Base-by-base conservation (phyloP, 2,113 vertebrate genomes). In the Tragelaphus imberbis region DNA sequence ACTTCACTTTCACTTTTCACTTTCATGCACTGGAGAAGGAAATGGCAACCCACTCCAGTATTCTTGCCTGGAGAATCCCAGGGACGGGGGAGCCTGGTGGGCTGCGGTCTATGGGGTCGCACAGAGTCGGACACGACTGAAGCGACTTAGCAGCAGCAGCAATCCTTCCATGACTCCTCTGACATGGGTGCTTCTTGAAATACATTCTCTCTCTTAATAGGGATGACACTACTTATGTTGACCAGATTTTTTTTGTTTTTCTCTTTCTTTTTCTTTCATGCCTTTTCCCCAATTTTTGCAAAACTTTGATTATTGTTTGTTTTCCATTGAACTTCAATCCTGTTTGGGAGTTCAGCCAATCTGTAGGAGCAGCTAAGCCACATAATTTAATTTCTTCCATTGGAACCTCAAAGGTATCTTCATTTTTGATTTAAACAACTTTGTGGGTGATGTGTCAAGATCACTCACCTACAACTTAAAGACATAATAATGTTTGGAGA, bases 401-500 rank as follows among this genome's bases (percentile, higher is more conserved):
- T 11, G 19, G 2, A 68, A 44, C 25, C 79, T 87, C 27, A 84
- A 87, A 84, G n/a, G 90, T 56, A 5, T 25, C 25, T 49, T 75
- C 33, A 51, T 40, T 95, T 97, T 93, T 61, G 10, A 80, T 90
- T 97, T 95, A 92, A 93, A 55, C 25, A 63, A 58, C 56, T 71
- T 33, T 84, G 79, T 80, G 25, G 68, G 55, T 61, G 28, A 91
- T 93, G 13, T 68, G n/a, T 93, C 61, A 91, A 80, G 86, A 85
- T 97, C 36, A 68, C 61, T 96, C 40, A 97, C 56, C 33, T 75
- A 61, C n/a, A 81, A 79, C n/a, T 95, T 85, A 96, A 94, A 97
- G 77, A 61, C 75, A 94, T 49, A 94, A 75, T 82, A 82, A 82
- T 82, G 49, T 96, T 96, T 95, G 51, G 13, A 92, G 63, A 95